Evolutionary conservation across 2,113 vertebrate species (phyloP).

Genomic region (Carettochelys insculpta): DNA sequence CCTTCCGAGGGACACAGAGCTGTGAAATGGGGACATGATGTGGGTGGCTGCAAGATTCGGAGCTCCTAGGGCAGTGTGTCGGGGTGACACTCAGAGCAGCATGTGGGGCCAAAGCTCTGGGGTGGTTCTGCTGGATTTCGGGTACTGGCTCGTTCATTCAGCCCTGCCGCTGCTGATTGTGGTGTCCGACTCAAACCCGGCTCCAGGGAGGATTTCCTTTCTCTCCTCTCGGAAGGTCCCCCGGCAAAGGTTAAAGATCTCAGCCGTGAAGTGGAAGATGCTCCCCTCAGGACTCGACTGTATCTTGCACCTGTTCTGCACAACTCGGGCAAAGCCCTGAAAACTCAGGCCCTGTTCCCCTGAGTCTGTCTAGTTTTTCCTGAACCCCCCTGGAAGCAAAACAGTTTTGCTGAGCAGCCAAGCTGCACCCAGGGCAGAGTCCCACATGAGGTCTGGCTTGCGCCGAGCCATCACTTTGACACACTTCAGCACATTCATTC

Average conservation of each 20-base stretch:
- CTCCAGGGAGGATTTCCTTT: too few relatives aligned
- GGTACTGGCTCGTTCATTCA: neutral
- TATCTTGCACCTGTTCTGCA: neutral
- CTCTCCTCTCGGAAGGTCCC: neutral
- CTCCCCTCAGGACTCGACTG: neutral
- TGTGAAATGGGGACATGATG: neutral
- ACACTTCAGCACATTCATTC: neutral
- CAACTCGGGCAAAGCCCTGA: neutral
- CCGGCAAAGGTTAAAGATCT: neutral
- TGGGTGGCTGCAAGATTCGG: neutral
- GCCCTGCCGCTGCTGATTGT: neutral
- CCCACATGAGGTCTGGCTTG: neutral
- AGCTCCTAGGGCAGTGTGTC: neutral
- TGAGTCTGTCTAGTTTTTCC: neutral
- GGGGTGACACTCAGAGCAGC: neutral
- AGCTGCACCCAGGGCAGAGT: neutral
- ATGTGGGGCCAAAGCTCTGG: neutral
- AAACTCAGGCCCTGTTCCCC: neutral
- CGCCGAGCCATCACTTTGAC: neutral
- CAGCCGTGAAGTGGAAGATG: neutral
- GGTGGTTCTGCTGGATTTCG: neutral
- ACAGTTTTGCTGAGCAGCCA: neutral
- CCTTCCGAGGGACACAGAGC: neutral
- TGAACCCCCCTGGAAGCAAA: accelerated
- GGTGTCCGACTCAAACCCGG: neutral